Evolutionary conservation across 2,113 vertebrate genomes (phyloP).

Genomic region (Eleginops maclovinus): DNA sequence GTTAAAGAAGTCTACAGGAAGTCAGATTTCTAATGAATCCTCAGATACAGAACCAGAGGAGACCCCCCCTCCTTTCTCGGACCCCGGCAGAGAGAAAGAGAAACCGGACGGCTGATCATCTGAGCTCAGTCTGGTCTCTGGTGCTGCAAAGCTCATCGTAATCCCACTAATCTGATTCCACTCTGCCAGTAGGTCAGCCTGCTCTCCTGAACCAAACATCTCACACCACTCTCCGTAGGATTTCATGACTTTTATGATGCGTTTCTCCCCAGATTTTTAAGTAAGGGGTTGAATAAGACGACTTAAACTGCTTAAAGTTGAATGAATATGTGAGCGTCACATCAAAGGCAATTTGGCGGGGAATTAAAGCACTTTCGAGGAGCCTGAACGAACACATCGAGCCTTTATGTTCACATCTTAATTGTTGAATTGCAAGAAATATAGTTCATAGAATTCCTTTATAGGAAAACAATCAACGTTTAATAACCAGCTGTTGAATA

Average conservation of each 20-base stretch:
- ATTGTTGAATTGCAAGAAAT: no score
- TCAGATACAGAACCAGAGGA: background rate
- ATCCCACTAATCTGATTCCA: constrained; percentile 78
- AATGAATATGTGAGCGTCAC: no score
- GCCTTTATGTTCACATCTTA: no score
- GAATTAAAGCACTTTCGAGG: no score
- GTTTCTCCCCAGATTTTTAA: no score
- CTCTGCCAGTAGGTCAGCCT: constrained; percentile 71
- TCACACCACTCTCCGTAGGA: background rate
- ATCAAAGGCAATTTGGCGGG: no score
- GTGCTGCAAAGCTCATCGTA: constrained; percentile 55
- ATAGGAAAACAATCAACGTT: no score
- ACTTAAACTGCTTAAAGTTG: no score
- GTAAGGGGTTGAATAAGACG: no score
- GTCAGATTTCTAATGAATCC: background rate
- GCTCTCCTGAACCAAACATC: background rate
- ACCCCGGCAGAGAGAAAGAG: constrained; percentile 22
- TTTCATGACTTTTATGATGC: background rate
- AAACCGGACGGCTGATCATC: constrained; percentile 58
- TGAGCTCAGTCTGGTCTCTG: constrained; percentile 51
- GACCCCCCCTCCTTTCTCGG: background rate
- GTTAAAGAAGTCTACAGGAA: background rate
- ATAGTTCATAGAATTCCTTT: no score
- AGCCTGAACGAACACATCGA: no score
- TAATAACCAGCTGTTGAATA: no score